phyloP scores from a whole-genome alignment of 2,113 vertebrate genomes.

The Montifringilla adamsi region DNA sequence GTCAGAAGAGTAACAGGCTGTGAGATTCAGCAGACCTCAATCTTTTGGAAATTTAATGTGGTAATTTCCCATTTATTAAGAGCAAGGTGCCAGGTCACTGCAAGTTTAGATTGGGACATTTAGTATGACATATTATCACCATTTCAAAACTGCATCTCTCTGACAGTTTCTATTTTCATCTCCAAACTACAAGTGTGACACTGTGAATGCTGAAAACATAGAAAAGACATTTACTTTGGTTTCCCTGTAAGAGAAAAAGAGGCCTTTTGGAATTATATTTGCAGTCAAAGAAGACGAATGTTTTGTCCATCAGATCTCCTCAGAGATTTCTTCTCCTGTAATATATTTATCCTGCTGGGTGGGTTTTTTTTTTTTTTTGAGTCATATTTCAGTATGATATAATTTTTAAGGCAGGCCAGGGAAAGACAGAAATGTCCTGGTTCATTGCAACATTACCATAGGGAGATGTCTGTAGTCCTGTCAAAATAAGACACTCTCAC shows the following conservation, averaged over 20 bases:
- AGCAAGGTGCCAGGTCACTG: background rate
- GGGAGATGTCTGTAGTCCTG: background rate
- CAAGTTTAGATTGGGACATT: background rate
- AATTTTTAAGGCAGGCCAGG: background rate
- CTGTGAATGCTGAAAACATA: background rate
- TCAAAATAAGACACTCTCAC: background rate
- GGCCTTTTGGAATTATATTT: background rate
- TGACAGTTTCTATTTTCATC: background rate
- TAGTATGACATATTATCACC: background rate
- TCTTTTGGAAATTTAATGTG: background rate
- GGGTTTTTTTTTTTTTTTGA: background rate
- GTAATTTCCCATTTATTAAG: background rate
- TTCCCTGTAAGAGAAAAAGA: background rate
- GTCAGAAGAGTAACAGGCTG: background rate
- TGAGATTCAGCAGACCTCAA: background rate
- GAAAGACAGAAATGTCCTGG: background rate
- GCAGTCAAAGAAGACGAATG: rapidly evolving
- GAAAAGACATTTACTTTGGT: background rate
- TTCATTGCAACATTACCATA: background rate
- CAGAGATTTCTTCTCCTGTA: background rate
- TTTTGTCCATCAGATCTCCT: background rate
- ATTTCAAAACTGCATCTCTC: background rate
- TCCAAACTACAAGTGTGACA: background rate
- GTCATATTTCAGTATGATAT: background rate
- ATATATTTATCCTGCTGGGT: background rate